Evolutionary conservation across 2,888 invertebrate species (phyloP), one percentile per base, ranked within the genome.

Genomic region (Acronicta aceris): DNA sequence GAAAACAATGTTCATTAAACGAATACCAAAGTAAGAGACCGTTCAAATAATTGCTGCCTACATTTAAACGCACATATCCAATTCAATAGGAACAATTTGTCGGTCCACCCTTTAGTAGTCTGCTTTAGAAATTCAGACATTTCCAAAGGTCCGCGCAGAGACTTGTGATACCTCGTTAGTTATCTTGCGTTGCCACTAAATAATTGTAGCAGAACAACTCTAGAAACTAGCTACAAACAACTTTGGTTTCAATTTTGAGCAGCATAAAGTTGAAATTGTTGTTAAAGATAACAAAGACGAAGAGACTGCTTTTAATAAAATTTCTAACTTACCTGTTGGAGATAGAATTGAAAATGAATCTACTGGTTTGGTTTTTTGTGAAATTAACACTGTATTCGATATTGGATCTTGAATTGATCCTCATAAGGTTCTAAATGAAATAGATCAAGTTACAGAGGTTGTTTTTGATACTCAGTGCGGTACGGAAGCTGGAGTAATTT

Each of bases 1-100:
- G 89, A 87, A 88, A 90, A 93, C 93, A 94, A 93, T 92, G 91
- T 91, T 93, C 91, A 93, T 93, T 94, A 92, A 91, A 91, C 79
- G 91, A 88, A 93, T 93, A 91, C 93, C 93, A 88, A 89, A 92
- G 88, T 81, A 84, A 89, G 87, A 78, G 58, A 81, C 84, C 65
- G 76, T 49, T 80, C 81, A 84, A 87, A 88, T 88, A 87, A 86
- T 89, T 88, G 88, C 88, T 82, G 78, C 76, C 80, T 81, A 81
- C 87, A 87, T 88, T 89, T 89, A 89, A 84, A 85, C 65, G 76
- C 74, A 65, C 72, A 72, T 79, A 83, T 85, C 84, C 86, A 86
- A 84, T 86, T 91, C 87, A 92, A 92, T 91, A 81, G 90, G 83
- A 89, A 92, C 92, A 92, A 92, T 92, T 92, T 92, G 92, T 92